Base-by-base conservation (phyloP, 2,888 invertebrate species). In the Odontocerum albicorne region DNA sequence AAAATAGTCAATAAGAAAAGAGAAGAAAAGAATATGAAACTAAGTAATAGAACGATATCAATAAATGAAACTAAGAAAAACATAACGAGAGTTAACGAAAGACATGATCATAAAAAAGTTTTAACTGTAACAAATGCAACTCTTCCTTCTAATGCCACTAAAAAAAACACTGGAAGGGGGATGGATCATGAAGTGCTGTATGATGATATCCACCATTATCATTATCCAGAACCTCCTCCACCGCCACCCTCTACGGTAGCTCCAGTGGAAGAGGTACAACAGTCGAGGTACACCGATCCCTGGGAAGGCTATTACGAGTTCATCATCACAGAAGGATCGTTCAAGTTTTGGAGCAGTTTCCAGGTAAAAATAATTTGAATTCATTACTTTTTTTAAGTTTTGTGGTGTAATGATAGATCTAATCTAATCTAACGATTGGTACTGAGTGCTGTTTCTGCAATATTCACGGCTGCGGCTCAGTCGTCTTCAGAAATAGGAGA, bases 341-440 rank as follows among this genome's bases (percentile, higher is more conserved):
- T 90, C 72, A 92, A 92, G 68, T 92, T 92, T 72, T 92, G 91
- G 91, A 90, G 91, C 27, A 88, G 80, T 6, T 92, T 92, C 70
- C 91, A 92, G 81, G 90, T 90, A 70, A 71, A 8, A 21, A 2
- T n/a, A n/a, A n/a, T n/a, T n/a, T n/a, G n/a, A n/a, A n/a, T n/a
- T n/a, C n/a, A n/a, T 3, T 19, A 20, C n/a, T 12, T 20, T 12
- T 13, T n/a, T 33, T n/a, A n/a, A n/a, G n/a, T n/a, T n/a, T n/a
- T n/a, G n/a, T n/a, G n/a, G n/a, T n/a, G n/a, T n/a, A n/a, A n/a
- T n/a, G n/a, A n/a, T n/a, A n/a, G n/a, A n/a, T n/a, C n/a, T n/a
- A n/a, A n/a, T n/a, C n/a, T n/a, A 19, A 39, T 12, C 20, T 39
- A 20, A 21, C 39, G 39, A 39, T 39, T 19, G 39, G 39, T 39